phyloP scores from a whole-genome alignment of 1,140 invertebrate genomes.

The Riptortus pedestris region DNA sequence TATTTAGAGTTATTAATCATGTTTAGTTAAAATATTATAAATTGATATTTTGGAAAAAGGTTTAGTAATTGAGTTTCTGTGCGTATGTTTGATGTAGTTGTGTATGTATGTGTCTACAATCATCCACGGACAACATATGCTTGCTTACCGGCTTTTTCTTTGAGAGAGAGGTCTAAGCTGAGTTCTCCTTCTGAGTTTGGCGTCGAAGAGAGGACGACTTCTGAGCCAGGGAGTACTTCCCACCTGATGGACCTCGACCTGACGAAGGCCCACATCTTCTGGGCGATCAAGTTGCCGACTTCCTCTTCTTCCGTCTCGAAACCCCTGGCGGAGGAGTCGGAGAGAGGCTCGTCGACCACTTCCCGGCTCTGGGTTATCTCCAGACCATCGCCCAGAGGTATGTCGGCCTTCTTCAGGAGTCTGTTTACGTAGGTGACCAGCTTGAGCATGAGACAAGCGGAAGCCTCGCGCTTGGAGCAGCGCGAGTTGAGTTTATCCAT shows the following conservation, averaged over 20 bases:
- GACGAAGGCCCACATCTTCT: slow-evolving; percentile 62
- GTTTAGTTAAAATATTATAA: too few species aligned
- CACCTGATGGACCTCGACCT: slow-evolving; percentile 56
- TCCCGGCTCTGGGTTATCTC: slow-evolving; percentile 51
- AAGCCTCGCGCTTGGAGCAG: slow-evolving; percentile 61
- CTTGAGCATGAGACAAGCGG: slow-evolving; percentile 67
- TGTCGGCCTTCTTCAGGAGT: slow-evolving; percentile 62
- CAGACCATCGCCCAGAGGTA: slow-evolving; percentile 61
- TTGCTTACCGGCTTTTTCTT: slow-evolving; percentile 22
- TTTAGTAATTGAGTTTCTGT: too few species aligned
- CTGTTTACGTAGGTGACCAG: slow-evolving; percentile 68
- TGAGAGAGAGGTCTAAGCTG: slow-evolving; percentile 58
- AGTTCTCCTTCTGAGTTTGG: slow-evolving; percentile 57
- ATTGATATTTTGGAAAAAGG: too few species aligned
- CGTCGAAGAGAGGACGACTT: slow-evolving; percentile 57
- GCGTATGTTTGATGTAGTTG: not conserved
- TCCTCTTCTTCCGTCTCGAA: slow-evolving; percentile 51
- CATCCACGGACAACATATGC: not conserved
- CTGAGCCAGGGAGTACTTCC: slow-evolving; percentile 59
- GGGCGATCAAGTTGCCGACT: slow-evolving; percentile 53
- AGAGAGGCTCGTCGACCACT: slow-evolving; percentile 21
- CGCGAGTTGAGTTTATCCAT: slow-evolving; percentile 60
- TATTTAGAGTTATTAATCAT: too few species aligned
- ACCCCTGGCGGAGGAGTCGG: slow-evolving; percentile 33
- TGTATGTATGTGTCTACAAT: not conserved